Evolutionary conservation across 2,113 vertebrate species (phyloP).

Genomic region (Ceyx margarethae): DNA sequence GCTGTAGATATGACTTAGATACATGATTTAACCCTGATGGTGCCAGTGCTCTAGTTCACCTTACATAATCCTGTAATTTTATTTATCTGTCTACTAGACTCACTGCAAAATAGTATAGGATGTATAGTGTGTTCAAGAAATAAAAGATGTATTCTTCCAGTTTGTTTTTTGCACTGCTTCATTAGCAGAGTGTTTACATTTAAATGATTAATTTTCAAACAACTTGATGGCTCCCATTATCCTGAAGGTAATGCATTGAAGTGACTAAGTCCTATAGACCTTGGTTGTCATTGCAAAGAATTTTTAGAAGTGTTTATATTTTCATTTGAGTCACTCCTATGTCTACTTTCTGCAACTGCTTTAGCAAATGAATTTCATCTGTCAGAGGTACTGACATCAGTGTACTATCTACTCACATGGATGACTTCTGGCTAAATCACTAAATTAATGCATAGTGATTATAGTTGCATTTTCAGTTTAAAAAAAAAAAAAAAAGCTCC

Average conservation of each 20-base stretch:
- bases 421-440: neutral
- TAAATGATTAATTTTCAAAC: neutral
- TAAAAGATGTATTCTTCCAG: neutral
- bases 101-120: neutral
- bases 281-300: neutral
- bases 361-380: neutral
- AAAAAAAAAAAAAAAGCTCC: fast-evolving
- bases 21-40: neutral
- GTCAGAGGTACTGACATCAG: neutral
- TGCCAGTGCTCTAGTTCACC: neutral
- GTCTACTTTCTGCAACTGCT: neutral
- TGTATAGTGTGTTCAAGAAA: neutral
- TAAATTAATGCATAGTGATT: neutral
- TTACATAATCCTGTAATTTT: neutral
- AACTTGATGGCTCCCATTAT: neutral
- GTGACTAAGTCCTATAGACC: neutral
- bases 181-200: neutral
- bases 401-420: neutral
- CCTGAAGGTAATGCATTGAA: neutral
- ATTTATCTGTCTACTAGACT: neutral
- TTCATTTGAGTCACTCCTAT: neutral
- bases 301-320: neutral
- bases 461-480: neutral
- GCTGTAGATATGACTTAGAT: neutral
- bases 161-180: neutral